Percentiles rank a stretch among this genome's conserved stretches.
phyloP scores from a whole-genome alignment of 2,888 invertebrate genomes.

The Aplocera efformata region DNA sequence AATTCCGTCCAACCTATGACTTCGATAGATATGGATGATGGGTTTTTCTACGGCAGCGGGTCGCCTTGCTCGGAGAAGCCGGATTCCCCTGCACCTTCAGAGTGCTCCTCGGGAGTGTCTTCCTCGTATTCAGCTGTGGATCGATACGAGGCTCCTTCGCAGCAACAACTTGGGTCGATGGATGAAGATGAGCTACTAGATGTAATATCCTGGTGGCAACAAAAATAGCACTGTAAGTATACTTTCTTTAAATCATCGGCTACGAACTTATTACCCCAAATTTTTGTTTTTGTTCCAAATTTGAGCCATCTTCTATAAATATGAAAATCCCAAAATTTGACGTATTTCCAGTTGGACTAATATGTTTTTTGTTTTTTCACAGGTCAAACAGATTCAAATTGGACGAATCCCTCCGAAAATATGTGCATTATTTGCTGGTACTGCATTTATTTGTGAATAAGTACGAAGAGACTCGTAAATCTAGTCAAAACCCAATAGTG shows the following conservation, averaged over 20 bases:
- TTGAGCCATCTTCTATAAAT: not conserved
- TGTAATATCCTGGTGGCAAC: constrained; percentile 92
- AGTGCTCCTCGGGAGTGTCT: constrained; percentile 82
- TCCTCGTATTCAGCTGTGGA: constrained; percentile 71
- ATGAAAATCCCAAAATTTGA: no score
- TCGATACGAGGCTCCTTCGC: constrained; percentile 63
- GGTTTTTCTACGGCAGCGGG: constrained; percentile 71
- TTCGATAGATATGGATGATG: constrained; percentile 71
- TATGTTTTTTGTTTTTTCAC: constrained; percentile 52
- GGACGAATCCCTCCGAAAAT: constrained; percentile 71
- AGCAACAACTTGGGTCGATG: constrained; percentile 85
- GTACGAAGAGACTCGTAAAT: constrained; percentile 73
- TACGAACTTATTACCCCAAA: not conserved
- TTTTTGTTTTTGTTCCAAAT: constrained; percentile 5
- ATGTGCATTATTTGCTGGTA: constrained; percentile 57
- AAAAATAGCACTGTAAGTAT: constrained; percentile 77
- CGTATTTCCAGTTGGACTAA: constrained; percentile 27
- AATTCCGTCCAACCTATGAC: constrained; percentile 64
- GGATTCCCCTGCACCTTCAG: constrained; percentile 87
- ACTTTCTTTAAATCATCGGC: not conserved
- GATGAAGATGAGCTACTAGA: constrained; percentile 94
- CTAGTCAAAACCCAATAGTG: constrained; percentile 75
- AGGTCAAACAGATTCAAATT: constrained; percentile 49
- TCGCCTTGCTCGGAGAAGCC: constrained; percentile 85
- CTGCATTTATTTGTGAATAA: constrained; percentile 59